Conservation (phyloP, 2,797 vertebrate species). For the Alcedo atthis region DNA sequence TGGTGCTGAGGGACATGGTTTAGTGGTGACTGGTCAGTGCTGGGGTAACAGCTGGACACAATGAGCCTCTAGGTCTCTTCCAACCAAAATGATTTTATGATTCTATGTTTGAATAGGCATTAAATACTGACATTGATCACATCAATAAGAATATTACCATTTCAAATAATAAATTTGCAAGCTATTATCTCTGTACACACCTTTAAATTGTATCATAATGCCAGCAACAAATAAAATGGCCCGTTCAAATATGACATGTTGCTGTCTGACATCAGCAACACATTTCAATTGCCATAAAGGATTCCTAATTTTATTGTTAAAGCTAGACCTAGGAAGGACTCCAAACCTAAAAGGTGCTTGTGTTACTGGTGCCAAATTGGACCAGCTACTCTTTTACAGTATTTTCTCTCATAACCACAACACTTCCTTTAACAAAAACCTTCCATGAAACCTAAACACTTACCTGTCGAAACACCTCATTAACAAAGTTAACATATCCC, state of each 20-base stretch:
- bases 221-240: background rate
- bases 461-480: constrained; percentile 97
- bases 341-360: background rate
- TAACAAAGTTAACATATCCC: constrained; percentile 97
- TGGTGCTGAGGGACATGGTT: background rate
- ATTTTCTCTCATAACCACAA: background rate
- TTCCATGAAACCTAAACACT: background rate
- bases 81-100: background rate
- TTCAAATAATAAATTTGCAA: background rate
- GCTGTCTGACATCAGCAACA: background rate
- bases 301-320: accelerated
- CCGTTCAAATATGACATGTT: background rate
- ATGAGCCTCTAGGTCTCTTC: background rate
- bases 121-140: background rate
- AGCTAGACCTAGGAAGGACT: background rate
- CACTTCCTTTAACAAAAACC: background rate
- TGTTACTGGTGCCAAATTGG: no score
- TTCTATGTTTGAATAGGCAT: background rate
- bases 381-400: accelerated
- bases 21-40: background rate
- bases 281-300: background rate
- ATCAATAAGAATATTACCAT: background rate
- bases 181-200: background rate
- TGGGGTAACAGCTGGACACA: no score
- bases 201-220: background rate